Evolutionary conservation across 2,888 invertebrate species (phyloP).

Genomic region (Asteroscopus sphinx): DNA sequence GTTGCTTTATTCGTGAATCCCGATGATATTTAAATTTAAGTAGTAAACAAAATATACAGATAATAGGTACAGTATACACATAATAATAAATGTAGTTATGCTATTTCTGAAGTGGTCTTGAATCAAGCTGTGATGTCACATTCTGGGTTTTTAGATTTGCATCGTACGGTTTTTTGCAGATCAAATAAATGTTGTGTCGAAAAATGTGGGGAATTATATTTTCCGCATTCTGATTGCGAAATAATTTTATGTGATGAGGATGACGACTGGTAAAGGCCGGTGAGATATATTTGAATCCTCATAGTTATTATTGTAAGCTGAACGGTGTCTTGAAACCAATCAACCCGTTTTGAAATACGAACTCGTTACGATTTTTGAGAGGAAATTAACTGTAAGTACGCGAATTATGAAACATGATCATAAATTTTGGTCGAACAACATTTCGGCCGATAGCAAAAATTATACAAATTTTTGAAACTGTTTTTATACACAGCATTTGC

Average conservation of each 20-base stretch:
- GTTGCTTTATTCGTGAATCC: no score
- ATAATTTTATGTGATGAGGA: background rate
- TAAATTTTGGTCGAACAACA: no score
- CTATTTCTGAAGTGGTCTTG: background rate
- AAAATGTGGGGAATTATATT: background rate
- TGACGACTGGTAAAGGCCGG: slow-evolving; percentile 2
- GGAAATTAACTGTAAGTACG: no score
- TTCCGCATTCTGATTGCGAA: background rate
- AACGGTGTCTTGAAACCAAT: slow-evolving; percentile 4
- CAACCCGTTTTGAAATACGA: slow-evolving; percentile 8
- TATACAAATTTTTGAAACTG: no score
- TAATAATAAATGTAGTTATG: background rate
- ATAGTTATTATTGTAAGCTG: background rate
- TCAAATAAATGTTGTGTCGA: background rate
- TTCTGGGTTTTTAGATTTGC: background rate
- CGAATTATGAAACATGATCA: no score
- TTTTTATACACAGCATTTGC: no score
- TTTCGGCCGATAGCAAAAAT: no score
- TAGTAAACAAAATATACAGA: no score
- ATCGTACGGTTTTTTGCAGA: background rate
- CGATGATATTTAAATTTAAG: no score
- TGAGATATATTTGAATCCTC: background rate
- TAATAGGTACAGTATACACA: no score
- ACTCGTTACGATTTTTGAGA: background rate
- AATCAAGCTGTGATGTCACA: background rate